Evolutionary conservation across 2,113 vertebrate species (phyloP).

Genomic region (Fregetta grallaria): DNA sequence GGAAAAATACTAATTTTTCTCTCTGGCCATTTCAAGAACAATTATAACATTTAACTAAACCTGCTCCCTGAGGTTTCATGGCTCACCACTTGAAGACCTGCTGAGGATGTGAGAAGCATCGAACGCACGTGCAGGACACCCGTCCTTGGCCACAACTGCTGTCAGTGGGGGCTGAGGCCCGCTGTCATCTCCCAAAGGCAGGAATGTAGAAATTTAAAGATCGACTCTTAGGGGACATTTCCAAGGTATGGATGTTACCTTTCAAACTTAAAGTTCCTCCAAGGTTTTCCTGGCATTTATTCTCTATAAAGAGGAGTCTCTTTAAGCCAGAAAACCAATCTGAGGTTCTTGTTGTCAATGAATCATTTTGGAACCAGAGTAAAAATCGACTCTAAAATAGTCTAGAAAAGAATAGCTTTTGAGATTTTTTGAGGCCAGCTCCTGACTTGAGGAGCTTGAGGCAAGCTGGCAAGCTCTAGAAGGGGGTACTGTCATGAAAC

Average conservation of each 20-base stretch:
- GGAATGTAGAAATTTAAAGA: background rate
- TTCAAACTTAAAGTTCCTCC: background rate
- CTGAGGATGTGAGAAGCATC: background rate
- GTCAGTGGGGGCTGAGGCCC: background rate
- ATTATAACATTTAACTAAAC: background rate
- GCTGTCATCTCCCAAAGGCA: background rate
- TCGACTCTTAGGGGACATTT: background rate
- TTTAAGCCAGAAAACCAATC: background rate
- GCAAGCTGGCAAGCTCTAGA: background rate
- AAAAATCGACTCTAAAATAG: background rate
- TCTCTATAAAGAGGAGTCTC: background rate
- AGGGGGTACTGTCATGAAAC: background rate
- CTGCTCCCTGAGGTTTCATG: background rate
- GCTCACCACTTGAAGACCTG: background rate
- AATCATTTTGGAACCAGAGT: background rate
- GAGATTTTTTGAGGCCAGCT: background rate
- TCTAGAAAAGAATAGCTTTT: background rate
- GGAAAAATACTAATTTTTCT: background rate
- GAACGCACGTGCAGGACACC: background rate
- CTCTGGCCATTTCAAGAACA: background rate
- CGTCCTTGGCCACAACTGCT: background rate
- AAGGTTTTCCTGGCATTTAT: background rate
- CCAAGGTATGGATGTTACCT: accelerated
- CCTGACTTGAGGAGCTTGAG: background rate
- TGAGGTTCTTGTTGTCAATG: background rate